Evolutionary conservation across 1,140 invertebrate species (phyloP), one percentile per base, ranked within the genome.

Genomic region (Bombus pascuorum): DNA sequence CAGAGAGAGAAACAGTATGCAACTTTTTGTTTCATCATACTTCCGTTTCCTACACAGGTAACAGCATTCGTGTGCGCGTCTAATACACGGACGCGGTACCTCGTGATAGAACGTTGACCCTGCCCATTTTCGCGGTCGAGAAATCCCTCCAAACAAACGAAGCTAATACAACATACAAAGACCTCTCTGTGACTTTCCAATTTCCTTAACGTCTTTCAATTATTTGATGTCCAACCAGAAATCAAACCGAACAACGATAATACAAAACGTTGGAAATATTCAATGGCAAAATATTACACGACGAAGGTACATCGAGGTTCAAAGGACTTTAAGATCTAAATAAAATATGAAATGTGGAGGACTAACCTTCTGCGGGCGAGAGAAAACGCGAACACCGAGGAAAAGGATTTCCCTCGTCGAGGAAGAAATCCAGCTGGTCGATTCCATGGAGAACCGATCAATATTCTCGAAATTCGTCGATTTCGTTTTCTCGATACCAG

Each of bases 71-170:
- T 65, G 75, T 22, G 37, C 65, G 75, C 71, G 78, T 84, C 78
- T 72, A 44, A 66, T 81, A 80, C 70, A 77, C 42, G 57, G 81
- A 59, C 28, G 18, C 47, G 39, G 57, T 71, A 59, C 44, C 32
- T 90, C 82, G 86, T 76, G 66, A 87, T 71, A 81, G 85, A 89
- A 84, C 86, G 71, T 90, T 90, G 86, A 89, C 88, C 86, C 75
- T 87, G 86, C 72, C 74, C 81, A 71, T 75, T 85, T 74, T 78
- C 82, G 81, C 71, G 57, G 65, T 39, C 53, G 68, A 81, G 74
- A 80, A 78, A 80, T 87, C 78, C 62, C 32, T 62, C 57, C 57
- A 47, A 84, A 90, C 71, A 47, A 87, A 81, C 78, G 84, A 75
- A 57, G 13, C 28, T 44, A 62, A 32, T 28, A 13, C 5, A 13